Evolutionary conservation across 2,888 invertebrate species (phyloP).

Genomic region (Julus scandinavius): DNA sequence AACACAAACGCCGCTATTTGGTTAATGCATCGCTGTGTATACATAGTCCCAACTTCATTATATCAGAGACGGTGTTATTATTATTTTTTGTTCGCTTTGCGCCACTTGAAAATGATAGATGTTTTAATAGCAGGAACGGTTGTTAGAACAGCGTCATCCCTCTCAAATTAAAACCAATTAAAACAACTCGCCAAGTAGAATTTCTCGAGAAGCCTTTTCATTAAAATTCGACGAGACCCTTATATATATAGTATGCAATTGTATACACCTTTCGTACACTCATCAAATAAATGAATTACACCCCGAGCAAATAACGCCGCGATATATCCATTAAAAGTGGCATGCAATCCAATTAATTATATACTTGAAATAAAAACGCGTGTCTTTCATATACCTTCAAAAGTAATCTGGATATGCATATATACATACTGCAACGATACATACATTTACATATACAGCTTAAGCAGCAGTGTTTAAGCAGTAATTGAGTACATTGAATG

Average conservation of each 20-base stretch:
- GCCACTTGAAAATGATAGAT: background rate
- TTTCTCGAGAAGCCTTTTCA: background rate
- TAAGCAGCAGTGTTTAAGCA: no score
- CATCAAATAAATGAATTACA: conserved; percentile 23
- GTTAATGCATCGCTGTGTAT: background rate
- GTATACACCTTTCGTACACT: background rate
- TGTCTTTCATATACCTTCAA: background rate
- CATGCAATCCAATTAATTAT: conserved; percentile 20
- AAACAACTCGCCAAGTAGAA: background rate
- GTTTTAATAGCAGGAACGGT: background rate
- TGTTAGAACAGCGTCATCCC: background rate
- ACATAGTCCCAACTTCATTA: background rate
- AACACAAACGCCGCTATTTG: conserved; percentile 19
- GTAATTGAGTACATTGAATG: no score
- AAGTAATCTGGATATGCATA: no score
- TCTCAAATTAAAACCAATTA: conserved; percentile 24
- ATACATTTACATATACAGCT: no score
- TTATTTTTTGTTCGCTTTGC: background rate
- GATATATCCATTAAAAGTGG: conserved; percentile 33
- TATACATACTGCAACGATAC: no score
- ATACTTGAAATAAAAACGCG: background rate
- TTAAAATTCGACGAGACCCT: background rate
- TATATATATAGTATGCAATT: background rate
- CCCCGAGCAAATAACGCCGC: conserved; percentile 17
- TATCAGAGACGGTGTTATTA: background rate